Evolutionary conservation across 2,797 vertebrate genomes (phyloP).

Genomic region (Urocyon cinereoargenteus): DNA sequence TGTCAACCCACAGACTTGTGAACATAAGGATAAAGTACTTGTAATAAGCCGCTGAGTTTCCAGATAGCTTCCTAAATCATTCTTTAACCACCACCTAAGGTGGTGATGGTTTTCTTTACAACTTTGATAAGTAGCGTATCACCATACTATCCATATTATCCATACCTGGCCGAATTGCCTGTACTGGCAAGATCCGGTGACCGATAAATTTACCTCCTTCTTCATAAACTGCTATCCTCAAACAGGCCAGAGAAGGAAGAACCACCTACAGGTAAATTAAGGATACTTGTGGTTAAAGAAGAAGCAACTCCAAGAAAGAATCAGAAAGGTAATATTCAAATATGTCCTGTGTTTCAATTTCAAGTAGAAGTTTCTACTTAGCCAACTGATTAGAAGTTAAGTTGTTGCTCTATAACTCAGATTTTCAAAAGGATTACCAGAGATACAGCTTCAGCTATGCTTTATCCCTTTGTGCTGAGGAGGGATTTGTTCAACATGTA

Average conservation of each 20-base stretch:
- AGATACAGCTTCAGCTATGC: not conserved
- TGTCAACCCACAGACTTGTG: not conserved
- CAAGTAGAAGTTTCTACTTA: not conserved
- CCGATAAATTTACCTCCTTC: constrained; percentile 99
- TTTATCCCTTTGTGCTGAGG: not conserved
- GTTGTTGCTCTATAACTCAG: not conserved
- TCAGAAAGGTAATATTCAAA: not conserved
- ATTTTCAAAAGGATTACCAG: not conserved
- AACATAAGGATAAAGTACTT: not conserved
- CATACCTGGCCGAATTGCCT: constrained; percentile 96
- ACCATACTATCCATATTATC: not conserved
- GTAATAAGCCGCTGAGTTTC: not conserved
- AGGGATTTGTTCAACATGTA: not conserved
- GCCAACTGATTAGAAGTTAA: not conserved
- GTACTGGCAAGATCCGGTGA: constrained; percentile 97
- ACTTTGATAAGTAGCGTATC: not conserved
- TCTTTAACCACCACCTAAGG: not conserved
- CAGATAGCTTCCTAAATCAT: not conserved
- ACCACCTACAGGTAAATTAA: constrained; percentile 91
- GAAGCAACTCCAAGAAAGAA: not conserved
- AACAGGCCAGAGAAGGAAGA: constrained; percentile 95
- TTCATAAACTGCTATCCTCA: constrained; percentile 97
- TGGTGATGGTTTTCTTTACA: not conserved
- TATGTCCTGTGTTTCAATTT: not conserved
- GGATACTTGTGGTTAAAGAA: not conserved